Percentiles rank a stretch among this genome's conserved stretches.
phyloP scores from a whole-genome alignment of 2,888 invertebrate species.

The Homarus gammarus region DNA sequence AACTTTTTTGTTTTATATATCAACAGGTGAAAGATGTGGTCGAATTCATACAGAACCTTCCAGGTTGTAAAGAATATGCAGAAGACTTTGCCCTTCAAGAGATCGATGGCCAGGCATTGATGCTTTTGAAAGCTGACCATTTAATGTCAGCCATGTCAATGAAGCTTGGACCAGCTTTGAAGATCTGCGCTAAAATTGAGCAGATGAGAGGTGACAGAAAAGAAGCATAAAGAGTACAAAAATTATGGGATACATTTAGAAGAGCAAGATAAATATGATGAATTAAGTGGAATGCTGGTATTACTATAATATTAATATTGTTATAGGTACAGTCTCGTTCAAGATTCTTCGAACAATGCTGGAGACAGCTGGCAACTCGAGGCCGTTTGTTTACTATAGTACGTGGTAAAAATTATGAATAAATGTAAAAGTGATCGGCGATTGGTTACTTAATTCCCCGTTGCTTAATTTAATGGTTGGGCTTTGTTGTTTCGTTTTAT shows the following conservation, averaged over 20 bases:
- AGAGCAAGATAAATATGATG: not conserved
- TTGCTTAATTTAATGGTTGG: no score
- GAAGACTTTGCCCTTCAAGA: conserved; percentile 97
- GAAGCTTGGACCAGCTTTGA: conserved; percentile 96
- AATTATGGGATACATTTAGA: not conserved
- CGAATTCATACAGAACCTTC: conserved; percentile 91
- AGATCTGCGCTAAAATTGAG: conserved; percentile 95
- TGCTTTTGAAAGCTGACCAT: conserved; percentile 95
- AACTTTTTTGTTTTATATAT: not conserved
- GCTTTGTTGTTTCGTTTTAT: no score
- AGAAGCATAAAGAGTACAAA: conserved; percentile 47
- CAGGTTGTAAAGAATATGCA: conserved; percentile 94
- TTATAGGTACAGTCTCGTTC: no score
- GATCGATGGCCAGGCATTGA: conserved; percentile 96
- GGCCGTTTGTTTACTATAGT: no score
- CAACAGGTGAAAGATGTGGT: conserved; percentile 90
- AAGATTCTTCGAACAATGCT: no score
- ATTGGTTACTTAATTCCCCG: no score
- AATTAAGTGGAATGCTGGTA: not conserved
- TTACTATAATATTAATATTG: not conserved
- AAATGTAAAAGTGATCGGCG: no score
- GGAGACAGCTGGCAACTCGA: no score
- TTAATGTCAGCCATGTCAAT: conserved; percentile 96
- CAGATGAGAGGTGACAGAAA: conserved; percentile 85
- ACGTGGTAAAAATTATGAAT: no score